These are phyloP conservation scores for Orius laevigatus DNA, from an alignment of 1,140 invertebrate species.

Conservation along the genomic window DNA sequence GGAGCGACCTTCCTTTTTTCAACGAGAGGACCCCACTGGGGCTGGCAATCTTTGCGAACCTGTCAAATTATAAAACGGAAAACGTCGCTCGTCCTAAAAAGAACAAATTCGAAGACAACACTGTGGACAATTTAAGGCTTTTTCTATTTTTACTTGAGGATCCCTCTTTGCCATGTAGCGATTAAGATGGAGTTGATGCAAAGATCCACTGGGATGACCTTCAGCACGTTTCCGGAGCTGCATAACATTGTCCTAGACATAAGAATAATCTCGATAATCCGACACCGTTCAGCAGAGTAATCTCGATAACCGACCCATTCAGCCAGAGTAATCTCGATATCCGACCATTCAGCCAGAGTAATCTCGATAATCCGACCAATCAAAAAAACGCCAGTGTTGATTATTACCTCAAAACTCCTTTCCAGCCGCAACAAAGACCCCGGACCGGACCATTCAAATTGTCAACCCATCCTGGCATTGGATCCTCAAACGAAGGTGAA, in stretches of 20 bases:
- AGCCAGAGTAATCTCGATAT: too few relatives aligned
- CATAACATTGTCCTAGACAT: conserved; percentile 36
- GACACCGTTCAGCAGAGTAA: too few relatives aligned
- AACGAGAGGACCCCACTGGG: conserved; percentile 49
- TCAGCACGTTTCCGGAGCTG: conserved; percentile 32
- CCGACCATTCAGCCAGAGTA: too few relatives aligned
- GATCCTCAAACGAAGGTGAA: conserved; percentile 25
- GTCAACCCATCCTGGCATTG: conserved; percentile 45
- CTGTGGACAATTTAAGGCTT: neutral
- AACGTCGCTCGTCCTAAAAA: conserved; percentile 17
- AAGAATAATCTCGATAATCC: too few relatives aligned
- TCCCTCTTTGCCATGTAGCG: conserved; percentile 31
- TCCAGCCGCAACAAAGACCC: conserved; percentile 29
- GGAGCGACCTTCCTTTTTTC: conserved; percentile 25
- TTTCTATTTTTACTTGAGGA: conserved; percentile 17
- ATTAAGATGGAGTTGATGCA: conserved; percentile 43
- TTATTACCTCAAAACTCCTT: conserved; percentile 42
- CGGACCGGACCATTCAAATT: conserved; percentile 50
- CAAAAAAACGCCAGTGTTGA: too few relatives aligned
- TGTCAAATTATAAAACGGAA: conserved; percentile 59
- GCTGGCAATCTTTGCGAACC: conserved; percentile 42
- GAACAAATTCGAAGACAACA: too few relatives aligned
- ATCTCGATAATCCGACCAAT: too few relatives aligned
- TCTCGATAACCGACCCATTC: too few relatives aligned
- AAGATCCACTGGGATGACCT: conserved; percentile 47